Conservation (phyloP, 1,140 invertebrate genomes). For the Stegodyphus mimosarum region DNA sequence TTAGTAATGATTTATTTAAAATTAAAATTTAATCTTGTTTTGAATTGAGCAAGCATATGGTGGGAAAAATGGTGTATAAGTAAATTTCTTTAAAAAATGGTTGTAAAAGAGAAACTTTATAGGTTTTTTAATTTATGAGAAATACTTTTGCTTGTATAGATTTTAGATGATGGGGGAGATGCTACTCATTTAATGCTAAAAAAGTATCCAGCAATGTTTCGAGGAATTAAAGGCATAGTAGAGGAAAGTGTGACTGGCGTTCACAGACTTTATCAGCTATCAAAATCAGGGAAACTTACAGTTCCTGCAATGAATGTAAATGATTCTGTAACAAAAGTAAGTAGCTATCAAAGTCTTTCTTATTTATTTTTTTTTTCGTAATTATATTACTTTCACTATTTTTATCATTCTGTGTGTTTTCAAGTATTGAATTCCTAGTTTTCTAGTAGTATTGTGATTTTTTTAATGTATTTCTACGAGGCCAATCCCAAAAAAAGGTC, state of each 20-base stretch:
- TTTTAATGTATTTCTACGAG: too few relatives aligned
- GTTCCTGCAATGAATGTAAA: constrained; percentile 99
- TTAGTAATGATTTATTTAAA: too few relatives aligned
- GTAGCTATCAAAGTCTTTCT: not conserved
- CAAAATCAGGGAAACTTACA: constrained; percentile 91
- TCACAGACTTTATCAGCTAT: constrained; percentile 94
- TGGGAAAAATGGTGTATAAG: too few relatives aligned
- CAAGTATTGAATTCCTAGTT: too few relatives aligned
- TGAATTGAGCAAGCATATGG: too few relatives aligned
- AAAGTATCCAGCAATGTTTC: constrained; percentile 95
- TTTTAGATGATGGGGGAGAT: constrained; percentile 97
- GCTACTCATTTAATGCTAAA: constrained; percentile 97
- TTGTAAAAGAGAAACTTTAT: too few relatives aligned
- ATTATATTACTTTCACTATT: not conserved
- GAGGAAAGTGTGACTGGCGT: constrained; percentile 98
- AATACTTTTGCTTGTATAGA: constrained; percentile 69
- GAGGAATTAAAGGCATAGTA: constrained; percentile 95
- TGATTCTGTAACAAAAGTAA: constrained; percentile 92
- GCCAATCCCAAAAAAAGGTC: too few relatives aligned
- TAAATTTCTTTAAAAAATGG: too few relatives aligned
- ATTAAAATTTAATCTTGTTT: too few relatives aligned
- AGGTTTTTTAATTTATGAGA: too few relatives aligned
- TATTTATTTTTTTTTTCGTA: not conserved
- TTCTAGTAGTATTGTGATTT: too few relatives aligned
- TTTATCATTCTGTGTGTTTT: too few relatives aligned